phyloP scores from a whole-genome alignment of 2,888 invertebrate species.

The Noctua janthina region DNA sequence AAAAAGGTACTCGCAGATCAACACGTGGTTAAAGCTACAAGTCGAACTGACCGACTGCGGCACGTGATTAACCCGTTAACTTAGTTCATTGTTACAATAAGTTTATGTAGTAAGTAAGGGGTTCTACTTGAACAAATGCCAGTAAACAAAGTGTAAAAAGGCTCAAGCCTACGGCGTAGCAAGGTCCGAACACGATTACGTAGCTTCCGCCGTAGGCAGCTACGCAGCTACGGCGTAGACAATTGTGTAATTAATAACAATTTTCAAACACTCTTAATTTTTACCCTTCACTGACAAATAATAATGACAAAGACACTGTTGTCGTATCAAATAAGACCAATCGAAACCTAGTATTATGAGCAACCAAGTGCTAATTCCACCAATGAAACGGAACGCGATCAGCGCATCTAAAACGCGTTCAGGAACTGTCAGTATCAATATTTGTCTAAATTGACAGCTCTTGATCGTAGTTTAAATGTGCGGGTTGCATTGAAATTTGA shows the following conservation, averaged over 20 bases:
- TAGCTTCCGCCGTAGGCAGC: background rate
- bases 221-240: conserved; percentile 14
- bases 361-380: background rate
- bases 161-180: conserved; percentile 1
- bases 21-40: background rate
- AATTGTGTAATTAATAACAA: background rate
- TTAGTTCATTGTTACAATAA: background rate
- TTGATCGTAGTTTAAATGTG: background rate
- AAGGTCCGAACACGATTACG: background rate
- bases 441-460: too few relatives aligned
- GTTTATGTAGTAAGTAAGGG: background rate
- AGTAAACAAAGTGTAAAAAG: background rate
- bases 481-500: background rate
- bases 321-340: background rate
- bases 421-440: background rate
- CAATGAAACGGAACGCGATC: background rate
- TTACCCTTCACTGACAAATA: background rate
- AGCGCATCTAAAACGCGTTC: background rate
- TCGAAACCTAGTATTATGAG: background rate
- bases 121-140: background rate
- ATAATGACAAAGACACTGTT: background rate
- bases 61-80: background rate
- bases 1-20: background rate
- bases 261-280: background rate
- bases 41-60: background rate